Evolutionary conservation across 2,888 invertebrate genomes (phyloP).

Genomic region (Dasypolia templi): DNA sequence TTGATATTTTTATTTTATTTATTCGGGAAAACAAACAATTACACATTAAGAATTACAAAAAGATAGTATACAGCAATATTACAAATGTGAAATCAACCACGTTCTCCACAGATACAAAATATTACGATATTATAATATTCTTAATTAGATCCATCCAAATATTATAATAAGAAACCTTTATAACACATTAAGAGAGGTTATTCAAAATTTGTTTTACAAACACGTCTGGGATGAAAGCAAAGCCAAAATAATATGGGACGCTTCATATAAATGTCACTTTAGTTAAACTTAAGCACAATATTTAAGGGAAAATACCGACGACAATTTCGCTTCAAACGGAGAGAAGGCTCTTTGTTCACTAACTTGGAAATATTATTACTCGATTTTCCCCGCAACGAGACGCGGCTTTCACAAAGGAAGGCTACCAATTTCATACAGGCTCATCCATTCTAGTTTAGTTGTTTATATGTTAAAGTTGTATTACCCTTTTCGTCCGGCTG

Average conservation of each 20-base stretch:
- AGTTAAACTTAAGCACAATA: conserved; percentile 71
- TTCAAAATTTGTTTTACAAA: conserved; percentile 48
- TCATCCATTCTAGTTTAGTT: conserved; percentile 79
- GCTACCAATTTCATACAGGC: conserved; percentile 79
- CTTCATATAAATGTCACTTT: conserved; percentile 70
- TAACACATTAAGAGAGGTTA: conserved; percentile 39
- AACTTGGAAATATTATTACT: conserved; percentile 87
- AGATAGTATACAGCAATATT: no score
- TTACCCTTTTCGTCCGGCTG: conserved; percentile 77
- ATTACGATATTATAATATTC: neutral
- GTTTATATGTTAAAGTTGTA: conserved; percentile 80
- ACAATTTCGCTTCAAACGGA: conserved; percentile 78
- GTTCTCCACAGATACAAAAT: no score
- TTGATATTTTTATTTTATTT: no score
- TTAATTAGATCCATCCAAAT: neutral
- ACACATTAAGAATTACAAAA: no score
- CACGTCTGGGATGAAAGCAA: conserved; percentile 40
- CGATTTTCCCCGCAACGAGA: conserved; percentile 82
- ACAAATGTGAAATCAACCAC: no score
- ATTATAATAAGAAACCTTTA: conserved; percentile 48
- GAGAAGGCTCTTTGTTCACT: conserved; percentile 80
- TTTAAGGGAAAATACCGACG: conserved; percentile 76
- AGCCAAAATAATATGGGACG: conserved; percentile 64
- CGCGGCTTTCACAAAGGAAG: conserved; percentile 74
- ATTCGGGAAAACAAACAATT: no score